Evolutionary conservation across 2,797 vertebrate species (phyloP).

Genomic region (Chaetodon trifasciatus): DNA sequence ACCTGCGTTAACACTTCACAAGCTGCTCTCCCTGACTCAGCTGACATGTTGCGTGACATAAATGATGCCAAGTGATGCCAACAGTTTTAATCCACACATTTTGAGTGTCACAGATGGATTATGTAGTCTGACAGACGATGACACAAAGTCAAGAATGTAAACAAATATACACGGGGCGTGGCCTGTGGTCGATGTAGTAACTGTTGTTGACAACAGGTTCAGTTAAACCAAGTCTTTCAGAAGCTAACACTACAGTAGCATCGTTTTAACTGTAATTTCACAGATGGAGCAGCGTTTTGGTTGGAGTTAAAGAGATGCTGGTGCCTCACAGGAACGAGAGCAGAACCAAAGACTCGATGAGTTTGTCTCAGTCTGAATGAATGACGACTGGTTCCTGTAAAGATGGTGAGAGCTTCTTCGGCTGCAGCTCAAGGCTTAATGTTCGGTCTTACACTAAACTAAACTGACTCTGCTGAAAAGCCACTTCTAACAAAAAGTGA

Average conservation of each 20-base stretch:
- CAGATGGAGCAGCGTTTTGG: not conserved
- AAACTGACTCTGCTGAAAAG: slow-evolving; percentile 4
- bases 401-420: not conserved
- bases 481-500: not conserved
- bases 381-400: not conserved
- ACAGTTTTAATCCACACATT: not conserved
- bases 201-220: not conserved
- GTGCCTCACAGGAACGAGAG: slow-evolving; percentile 12
- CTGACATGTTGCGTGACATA: not conserved
- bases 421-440: not conserved
- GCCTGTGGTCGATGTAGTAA: not conserved
- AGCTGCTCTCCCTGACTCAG: too few relatives aligned
- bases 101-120: not conserved
- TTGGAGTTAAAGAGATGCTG: not conserved
- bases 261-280: not conserved
- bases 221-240: too few relatives aligned
- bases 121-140: too few relatives aligned
- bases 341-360: slow-evolving; percentile 1
- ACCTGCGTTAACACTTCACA: not conserved
- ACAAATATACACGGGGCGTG: not conserved
- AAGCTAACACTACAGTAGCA: not conserved
- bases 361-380: not conserved
- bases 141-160: slow-evolving; percentile 13
- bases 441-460: slow-evolving; percentile 9
- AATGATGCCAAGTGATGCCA: not conserved